Base-by-base conservation (phyloP, 1,140 invertebrate genomes). In the Caenorhabditis tropicalis region DNA sequence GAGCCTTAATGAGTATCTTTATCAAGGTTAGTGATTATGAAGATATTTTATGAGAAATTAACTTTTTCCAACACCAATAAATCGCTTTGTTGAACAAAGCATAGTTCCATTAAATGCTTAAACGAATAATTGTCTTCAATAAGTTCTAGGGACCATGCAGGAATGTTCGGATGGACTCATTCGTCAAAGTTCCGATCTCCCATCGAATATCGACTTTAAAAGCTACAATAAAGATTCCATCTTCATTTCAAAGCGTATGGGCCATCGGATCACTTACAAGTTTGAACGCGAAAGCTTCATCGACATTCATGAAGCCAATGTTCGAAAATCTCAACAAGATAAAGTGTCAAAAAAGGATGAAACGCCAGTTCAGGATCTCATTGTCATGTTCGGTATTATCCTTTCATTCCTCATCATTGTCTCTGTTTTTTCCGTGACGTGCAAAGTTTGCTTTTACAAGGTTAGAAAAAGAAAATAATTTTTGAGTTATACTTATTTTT, bases 261-360 rank as follows among this genome's bases (percentile, higher is more conserved):
- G 65, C 12, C 65, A 74, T n/a, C 5, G 36, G 7, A 74, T 74
- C 19, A 74, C 65, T 7, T 74, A 74, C 65, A 74, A 74, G 15
- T 74, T 74, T 9, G 24, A 29, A 12, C 33, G 65, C n/a, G 3
- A 74, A 10, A 74, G 65, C 15, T 24, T 24, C 36, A 74, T 74
- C 10, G 65, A 74, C 27, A 24, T 27, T 0, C 53, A 56, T 10
- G n/a, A 36, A 36, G 58, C 33, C 0, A 29, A 31, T 33, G 58
- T 65, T 10, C 29, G 7, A 24, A 33, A 51, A 43, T 12, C 12
- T 6, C 5, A 19, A 51, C 15, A 51, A 15, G n/a, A 19, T 6
- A 19, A 51, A 19, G 15, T 15, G 48, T 6, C n/a, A n/a, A 51
- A 19, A 5, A 19, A 51, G 19, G 15, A 5, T 51, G n/a, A 1